Evolutionary conservation across 2,888 invertebrate genomes (phyloP).

Genomic region (Eilema depressum): DNA sequence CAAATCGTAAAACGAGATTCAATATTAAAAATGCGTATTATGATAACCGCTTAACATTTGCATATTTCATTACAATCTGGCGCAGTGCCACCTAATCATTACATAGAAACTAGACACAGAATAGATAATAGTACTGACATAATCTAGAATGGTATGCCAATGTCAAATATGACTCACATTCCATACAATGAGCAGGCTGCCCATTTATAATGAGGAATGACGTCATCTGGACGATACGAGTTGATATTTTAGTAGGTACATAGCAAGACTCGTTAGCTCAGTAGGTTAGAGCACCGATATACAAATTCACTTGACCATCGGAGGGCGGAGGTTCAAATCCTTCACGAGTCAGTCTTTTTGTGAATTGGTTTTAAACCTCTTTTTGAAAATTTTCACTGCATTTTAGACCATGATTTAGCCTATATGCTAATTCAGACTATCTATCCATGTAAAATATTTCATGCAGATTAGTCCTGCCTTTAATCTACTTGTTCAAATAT

Average conservation of each 20-base stretch:
- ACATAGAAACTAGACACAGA: too few species aligned
- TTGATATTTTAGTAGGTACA: rapidly evolving
- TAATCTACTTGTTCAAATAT: too few species aligned
- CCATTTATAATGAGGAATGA: not conserved
- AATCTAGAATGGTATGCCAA: not conserved
- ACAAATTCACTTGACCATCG: slow-evolving; percentile 10
- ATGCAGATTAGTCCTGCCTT: too few species aligned
- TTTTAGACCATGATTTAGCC: too few species aligned
- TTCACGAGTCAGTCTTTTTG: slow-evolving; percentile 19
- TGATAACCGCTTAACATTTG: not conserved
- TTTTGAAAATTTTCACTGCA: too few species aligned
- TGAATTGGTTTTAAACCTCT: not conserved
- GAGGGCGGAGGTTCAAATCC: slow-evolving; percentile 22
- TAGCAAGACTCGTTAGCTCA: slow-evolving; percentile 16
- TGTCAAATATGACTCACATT: not conserved
- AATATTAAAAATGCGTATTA: not conserved
- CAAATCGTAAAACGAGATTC: not conserved
- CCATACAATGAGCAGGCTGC: not conserved
- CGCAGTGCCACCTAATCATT: not conserved
- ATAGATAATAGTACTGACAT: not conserved
- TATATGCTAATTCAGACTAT: too few species aligned
- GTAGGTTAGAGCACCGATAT: slow-evolving; percentile 21
- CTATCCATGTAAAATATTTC: too few species aligned
- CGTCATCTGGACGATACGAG: not conserved
- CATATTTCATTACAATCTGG: not conserved